A percentile compares a stretch with the other conserved stretches of the same genome.
Evolutionary conservation across 30 jellyfish, hydroid and myxozoan genomes (phyloP).

Genomic region (Cassiopea xamachana): DNA sequence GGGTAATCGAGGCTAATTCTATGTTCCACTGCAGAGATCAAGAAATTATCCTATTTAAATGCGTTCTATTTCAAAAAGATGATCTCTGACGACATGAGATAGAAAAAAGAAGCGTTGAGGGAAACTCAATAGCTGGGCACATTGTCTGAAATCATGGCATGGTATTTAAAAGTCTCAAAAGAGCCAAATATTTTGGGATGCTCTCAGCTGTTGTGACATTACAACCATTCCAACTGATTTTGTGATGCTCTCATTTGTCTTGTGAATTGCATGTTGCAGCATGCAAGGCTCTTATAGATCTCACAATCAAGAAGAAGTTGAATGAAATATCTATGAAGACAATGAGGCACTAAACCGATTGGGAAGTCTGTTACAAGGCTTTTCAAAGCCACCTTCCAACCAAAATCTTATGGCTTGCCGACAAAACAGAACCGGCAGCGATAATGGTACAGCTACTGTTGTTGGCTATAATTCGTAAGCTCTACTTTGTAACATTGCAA

Average conservation of each 20-base stretch:
- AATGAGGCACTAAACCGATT: not conserved
- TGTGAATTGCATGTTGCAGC: conserved; percentile 12
- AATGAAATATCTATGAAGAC: not conserved
- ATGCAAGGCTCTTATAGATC: not conserved
- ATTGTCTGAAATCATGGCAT: not conserved
- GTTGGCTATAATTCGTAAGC: too few species aligned
- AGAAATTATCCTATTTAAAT: not conserved
- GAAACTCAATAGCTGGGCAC: conserved; percentile 2
- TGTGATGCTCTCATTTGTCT: too few species aligned
- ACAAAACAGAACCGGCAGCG: too few species aligned
- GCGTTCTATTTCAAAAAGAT: conserved; percentile 17
- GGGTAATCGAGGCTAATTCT: conserved; percentile 26
- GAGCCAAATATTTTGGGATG: not conserved
- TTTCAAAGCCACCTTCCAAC: not conserved
- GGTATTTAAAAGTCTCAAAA: conserved; percentile 5
- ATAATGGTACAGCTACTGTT: too few species aligned
- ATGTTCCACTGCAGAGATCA: conserved; percentile 10
- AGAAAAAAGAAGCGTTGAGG: conserved; percentile 1
- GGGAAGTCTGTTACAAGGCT: not conserved
- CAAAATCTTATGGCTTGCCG: not conserved
- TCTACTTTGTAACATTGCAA: too few species aligned
- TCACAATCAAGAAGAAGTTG: not conserved
- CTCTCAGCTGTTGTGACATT: not conserved
- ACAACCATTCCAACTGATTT: not conserved
- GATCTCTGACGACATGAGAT: conserved; percentile 9